phyloP scores from a whole-genome alignment of 2,113 vertebrate genomes.

The Tangachromis dhanisi region DNA sequence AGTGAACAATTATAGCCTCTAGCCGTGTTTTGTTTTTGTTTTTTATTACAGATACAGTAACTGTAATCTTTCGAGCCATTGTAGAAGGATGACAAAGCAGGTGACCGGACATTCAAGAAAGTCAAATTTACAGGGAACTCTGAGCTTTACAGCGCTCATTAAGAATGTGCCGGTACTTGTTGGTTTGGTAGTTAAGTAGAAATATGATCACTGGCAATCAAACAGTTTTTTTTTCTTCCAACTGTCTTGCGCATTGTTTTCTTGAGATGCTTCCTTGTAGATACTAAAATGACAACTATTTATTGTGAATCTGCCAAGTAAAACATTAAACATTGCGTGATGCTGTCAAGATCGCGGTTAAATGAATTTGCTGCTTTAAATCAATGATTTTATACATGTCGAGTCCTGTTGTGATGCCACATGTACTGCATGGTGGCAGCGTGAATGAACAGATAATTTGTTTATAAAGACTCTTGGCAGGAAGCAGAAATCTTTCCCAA shows the following conservation, averaged over 20 bases:
- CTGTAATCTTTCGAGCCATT: neutral
- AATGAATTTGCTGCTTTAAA: neutral
- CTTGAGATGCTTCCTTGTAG: neutral
- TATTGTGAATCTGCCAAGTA: neutral
- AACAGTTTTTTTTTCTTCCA: neutral
- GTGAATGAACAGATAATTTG: slow-evolving; percentile 2
- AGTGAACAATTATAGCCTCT: neutral
- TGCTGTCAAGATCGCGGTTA: neutral
- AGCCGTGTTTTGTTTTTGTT: neutral
- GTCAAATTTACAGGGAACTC: neutral
- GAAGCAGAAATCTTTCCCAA: neutral
- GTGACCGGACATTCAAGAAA: neutral
- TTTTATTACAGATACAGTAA: neutral
- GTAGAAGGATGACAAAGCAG: neutral
- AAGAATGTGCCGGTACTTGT: neutral
- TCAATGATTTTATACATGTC: neutral
- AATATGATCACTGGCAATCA: neutral
- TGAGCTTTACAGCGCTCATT: neutral
- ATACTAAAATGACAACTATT: neutral
- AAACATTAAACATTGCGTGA: neutral
- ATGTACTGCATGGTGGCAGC: neutral
- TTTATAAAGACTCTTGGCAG: neutral
- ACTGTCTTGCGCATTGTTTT: neutral
- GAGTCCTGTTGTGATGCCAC: neutral
- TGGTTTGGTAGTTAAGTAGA: neutral